These are phyloP conservation scores for Cinara cedri DNA, from an alignment of 2,888 invertebrate genomes.

Conservation along the genomic window DNA sequence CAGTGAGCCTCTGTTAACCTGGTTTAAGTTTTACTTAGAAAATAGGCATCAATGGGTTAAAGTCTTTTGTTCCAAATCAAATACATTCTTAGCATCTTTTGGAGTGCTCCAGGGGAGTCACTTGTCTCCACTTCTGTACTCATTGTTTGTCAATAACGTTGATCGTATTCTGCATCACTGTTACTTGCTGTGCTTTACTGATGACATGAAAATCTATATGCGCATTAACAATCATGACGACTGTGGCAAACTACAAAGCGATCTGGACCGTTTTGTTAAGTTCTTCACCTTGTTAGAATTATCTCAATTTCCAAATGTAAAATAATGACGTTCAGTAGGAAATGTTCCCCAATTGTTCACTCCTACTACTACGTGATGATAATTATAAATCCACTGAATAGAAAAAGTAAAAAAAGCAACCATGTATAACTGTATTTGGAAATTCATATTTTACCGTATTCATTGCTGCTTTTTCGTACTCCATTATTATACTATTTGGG, in stretches of 20 bases:
- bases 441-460: conserved; percentile 9
- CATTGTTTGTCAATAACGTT: neutral
- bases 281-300: neutral
- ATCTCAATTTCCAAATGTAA: conserved; percentile 12
- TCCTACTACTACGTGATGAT: neutral
- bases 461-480: conserved; percentile 19
- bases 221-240: neutral
- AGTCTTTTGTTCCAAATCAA: neutral
- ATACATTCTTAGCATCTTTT: neutral
- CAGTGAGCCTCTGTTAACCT: neutral
- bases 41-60: neutral
- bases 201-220: neutral
- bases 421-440: neutral
- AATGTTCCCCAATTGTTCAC: neutral
- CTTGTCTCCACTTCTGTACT: neutral
- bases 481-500: neutral
- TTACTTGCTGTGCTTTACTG: neutral
- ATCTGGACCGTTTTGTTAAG: neutral
- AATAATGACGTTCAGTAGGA: neutral
- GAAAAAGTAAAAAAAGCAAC: no score
- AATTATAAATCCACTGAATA: no score
- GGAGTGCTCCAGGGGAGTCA: neutral
- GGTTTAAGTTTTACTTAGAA: conserved; percentile 13
- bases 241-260: neutral
- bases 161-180: neutral